phyloP scores from a whole-genome alignment of 2,113 vertebrate genomes.

The Sinocyclocheilus anophthalmus region DNA sequence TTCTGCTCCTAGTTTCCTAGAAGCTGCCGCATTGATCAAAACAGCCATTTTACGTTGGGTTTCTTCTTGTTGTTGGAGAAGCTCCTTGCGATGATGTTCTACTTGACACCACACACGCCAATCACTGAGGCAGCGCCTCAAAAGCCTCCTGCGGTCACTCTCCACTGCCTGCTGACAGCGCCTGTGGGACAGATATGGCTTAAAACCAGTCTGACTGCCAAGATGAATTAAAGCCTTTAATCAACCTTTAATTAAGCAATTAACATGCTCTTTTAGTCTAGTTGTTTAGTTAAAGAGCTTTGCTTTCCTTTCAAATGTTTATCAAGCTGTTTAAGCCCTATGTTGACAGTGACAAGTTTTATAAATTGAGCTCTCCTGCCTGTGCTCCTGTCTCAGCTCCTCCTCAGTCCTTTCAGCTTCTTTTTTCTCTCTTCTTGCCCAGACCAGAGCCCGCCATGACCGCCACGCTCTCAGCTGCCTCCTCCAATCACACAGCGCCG shows the following conservation, averaged over 20 bases:
- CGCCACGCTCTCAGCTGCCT: constrained; percentile 81
- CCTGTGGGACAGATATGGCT: constrained; percentile 67
- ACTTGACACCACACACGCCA: constrained; percentile 82
- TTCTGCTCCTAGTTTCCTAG: constrained; percentile 65
- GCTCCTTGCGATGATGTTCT: constrained; percentile 71
- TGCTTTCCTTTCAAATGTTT: not conserved
- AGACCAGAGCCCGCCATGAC: constrained; percentile 83
- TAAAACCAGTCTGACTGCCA: not conserved
- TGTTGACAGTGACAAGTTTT: not conserved
- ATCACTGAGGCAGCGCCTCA: constrained; percentile 76
- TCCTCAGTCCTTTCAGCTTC: constrained; percentile 77
- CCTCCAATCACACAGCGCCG: constrained; percentile 86
- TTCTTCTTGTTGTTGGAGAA: constrained; percentile 80
- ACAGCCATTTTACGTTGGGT: constrained; percentile 84
- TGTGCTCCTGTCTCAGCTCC: constrained; percentile 82
- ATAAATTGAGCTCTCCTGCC: constrained; percentile 67
- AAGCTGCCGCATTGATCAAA: constrained; percentile 77
- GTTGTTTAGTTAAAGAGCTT: not conserved
- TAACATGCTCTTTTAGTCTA: not conserved
- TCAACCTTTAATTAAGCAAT: constrained; percentile 18
- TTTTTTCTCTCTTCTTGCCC: constrained; percentile 73
- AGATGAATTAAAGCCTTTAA: not conserved
- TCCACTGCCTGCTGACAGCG: constrained; percentile 78
- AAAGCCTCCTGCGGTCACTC: constrained; percentile 76
- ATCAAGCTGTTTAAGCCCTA: not conserved